Base-by-base conservation (phyloP, 1,140 invertebrate genomes). In the Sycobia sp. region DNA sequence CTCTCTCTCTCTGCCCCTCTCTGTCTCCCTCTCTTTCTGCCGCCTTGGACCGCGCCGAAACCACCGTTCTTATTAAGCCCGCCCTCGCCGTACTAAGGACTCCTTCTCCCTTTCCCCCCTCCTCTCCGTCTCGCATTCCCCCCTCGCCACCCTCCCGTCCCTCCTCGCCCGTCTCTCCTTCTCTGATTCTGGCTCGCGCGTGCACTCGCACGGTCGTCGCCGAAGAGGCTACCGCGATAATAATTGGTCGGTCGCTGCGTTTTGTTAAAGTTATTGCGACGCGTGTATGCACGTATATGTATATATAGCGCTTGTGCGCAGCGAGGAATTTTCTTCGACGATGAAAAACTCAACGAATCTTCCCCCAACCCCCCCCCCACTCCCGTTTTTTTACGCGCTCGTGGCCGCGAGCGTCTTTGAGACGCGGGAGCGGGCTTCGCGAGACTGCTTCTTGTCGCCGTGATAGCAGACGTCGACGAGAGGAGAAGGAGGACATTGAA, bases 21-120 rank as follows among this genome's bases (percentile, higher is more conserved):
- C 23, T 43, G 44, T 38, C 43, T 62, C 14, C 22, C 54, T 43
- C 50, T 29, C 53, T 36, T 39, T 34, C 16, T 38, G n/a, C 34
- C 61, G 60, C 44, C 44, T 41, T 68, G 69, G 66, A 71, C 67
- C 69, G 64, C 62, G 74, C 78, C 76, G 76, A 82, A 80, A 80
- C 73, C 73, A 72, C 71, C 68, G 72, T 75, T 76, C 78, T 82
- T 82, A 82, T 81, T 81, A 81, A 82, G 78, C 69, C 77, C 76
- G 73, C 79, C 80, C 79, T 80, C 77, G 65, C 79, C 76, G 75
- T 81, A 80, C 79, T 79, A 79, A 80, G 78, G 73, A 71, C 61
- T 46, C 27, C 18, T 69, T 27, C 64, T 59, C 62, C 68, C 58
- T 66, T 55, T 46, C 20, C n/a, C 56, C 25, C 66, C 57, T 59